These are phyloP conservation scores for Leptothorax acervorum DNA, from an alignment of 2,888 invertebrate species.

Conservation along the genomic window DNA sequence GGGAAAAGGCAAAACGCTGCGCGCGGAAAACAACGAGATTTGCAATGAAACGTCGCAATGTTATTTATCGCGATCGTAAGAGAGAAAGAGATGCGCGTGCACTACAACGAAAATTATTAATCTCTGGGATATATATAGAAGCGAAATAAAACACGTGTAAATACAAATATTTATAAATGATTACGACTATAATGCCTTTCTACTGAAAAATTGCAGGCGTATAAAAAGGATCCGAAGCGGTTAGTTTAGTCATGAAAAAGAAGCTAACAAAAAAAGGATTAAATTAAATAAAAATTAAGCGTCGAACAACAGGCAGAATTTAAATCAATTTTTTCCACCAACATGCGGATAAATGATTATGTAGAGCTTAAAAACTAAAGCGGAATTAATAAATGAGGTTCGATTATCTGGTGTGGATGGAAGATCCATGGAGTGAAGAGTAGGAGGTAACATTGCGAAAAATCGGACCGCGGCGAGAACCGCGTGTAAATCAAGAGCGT, in stretches of 20 bases:
- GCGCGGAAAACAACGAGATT: constrained; percentile 8
- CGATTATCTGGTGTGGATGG: constrained; percentile 19
- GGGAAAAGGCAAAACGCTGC: constrained; percentile 18
- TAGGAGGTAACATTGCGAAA: constrained; percentile 21
- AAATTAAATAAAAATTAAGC: neutral
- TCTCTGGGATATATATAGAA: neutral
- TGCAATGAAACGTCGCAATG: neutral
- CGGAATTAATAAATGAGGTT: constrained; percentile 3
- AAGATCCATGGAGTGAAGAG: neutral
- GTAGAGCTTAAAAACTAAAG: constrained; percentile 4
- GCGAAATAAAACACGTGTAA: constrained; percentile 9
- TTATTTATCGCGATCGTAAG: constrained; percentile 20
- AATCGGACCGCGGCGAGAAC: constrained; percentile 21
- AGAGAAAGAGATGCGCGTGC: neutral
- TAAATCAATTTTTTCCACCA: neutral
- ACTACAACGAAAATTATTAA: constrained; percentile 8
- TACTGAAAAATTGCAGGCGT: neutral
- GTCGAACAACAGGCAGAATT: neutral
- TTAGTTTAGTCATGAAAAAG: neutral
- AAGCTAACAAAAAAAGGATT: neutral
- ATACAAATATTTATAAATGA: neutral
- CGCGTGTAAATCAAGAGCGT: constrained; percentile 47
- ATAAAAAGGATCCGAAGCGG: neutral
- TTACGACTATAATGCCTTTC: neutral
- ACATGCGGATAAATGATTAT: neutral